phyloP scores from a whole-genome alignment of 2,797 vertebrate genomes.

The Peromyscus eremicus region DNA sequence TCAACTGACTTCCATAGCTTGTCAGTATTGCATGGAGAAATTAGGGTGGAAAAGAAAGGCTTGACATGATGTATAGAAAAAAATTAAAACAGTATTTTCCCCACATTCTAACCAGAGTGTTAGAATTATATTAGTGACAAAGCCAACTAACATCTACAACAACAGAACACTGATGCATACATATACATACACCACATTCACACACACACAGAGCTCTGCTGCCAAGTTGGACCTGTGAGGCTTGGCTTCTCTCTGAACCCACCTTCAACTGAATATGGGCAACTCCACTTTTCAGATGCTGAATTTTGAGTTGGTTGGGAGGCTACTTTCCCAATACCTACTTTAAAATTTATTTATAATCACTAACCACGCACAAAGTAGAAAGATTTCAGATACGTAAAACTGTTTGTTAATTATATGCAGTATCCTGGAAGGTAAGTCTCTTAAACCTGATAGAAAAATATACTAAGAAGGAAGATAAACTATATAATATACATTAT shows the following conservation, averaged over 20 bases:
- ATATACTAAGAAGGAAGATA: neutral
- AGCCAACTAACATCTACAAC: neutral
- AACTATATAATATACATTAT: neutral
- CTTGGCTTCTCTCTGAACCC: neutral
- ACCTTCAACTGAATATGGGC: neutral
- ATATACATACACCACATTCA: neutral
- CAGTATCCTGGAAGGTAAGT: neutral
- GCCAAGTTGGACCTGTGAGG: neutral
- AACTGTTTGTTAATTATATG: neutral
- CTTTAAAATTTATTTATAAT: neutral
- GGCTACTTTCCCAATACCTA: neutral
- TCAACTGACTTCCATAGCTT: neutral
- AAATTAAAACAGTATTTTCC: neutral
- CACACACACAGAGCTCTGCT: neutral
- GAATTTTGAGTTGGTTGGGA: neutral
- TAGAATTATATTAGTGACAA: neutral
- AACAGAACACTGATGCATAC: neutral
- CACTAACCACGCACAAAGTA: neutral
- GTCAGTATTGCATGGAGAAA: conserved; percentile 16
- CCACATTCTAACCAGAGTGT: conserved; percentile 16
- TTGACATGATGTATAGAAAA: conserved; percentile 23
- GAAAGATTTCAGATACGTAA: neutral
- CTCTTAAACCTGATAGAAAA: neutral
- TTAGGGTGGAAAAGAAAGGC: neutral
- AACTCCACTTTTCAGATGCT: neutral